Base-by-base conservation (phyloP, 2,888 invertebrate species). In the Thelaira solivaga region DNA sequence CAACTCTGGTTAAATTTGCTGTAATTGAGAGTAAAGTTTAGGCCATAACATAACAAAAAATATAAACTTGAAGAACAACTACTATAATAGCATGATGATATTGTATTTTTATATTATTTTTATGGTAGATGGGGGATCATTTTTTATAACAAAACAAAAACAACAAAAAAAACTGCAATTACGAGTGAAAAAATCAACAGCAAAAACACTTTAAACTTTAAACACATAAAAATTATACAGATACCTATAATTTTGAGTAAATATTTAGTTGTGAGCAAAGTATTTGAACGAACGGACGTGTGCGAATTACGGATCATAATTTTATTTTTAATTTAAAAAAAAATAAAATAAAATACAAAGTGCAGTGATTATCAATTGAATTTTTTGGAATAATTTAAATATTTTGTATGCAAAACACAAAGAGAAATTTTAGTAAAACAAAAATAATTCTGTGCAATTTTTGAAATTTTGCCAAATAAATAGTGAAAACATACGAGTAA, bases 321-420 rank as follows among this genome's bases (percentile, higher is more conserved):
- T 7, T 13, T n/a, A n/a, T n/a, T 18, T 22, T 51, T 24, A 49
- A 41, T n/a, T 47, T 64, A 2, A 20, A 18, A 24, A 22, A 29
- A 43, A 16, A 16, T n/a, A 43, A 45, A 59, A 69, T n/a, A n/a
- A n/a, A n/a, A n/a, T n/a, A n/a, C n/a, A n/a, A n/a, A 55, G 39
- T 69, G 61, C 62, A 69, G 39, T 71, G n/a, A n/a, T n/a, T 69
- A 53, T 51, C 20, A 29, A 26, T 22, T 55, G 18, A 47, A 65
- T 31, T 45, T 29, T 72, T 41, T 41, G 13, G 7, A 53, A 68
- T 47, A 45, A 41, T 45, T 69, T 47, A 39, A 24, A 43, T 10
- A 34, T 68, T 64, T 65, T 47, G 59, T 71, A 78, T 78, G 62
- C 68, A 57, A 72, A 76, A 67, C 67, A 72, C 62, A 72, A 71